Percentiles rank a stretch among this genome's conserved stretches.
These are phyloP conservation scores for Desmodus rotundus DNA, from an alignment of 2,113 vertebrate genomes.

Conservation along the genomic window DNA sequence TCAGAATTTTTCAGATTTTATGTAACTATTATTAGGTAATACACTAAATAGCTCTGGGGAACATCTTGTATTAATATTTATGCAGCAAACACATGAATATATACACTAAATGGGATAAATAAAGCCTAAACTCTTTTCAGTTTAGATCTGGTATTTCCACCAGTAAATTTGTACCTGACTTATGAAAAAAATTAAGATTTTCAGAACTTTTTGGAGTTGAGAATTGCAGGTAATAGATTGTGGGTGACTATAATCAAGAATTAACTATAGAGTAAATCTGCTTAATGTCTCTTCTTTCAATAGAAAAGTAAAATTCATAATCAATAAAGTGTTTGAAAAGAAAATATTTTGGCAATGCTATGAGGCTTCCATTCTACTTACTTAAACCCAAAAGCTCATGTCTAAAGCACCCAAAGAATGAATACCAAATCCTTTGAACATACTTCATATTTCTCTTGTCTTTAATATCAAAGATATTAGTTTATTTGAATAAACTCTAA, in stretches of 20 bases:
- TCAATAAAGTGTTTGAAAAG: neutral
- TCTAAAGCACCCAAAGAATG: neutral
- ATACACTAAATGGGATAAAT: neutral
- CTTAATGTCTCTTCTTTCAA: neutral
- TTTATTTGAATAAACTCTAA: neutral
- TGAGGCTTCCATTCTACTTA: neutral
- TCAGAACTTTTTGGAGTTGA: neutral
- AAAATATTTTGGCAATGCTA: neutral
- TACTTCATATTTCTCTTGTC: neutral
- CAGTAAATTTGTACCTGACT: neutral
- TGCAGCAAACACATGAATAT: neutral
- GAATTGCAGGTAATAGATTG: neutral
- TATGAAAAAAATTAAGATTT: neutral
- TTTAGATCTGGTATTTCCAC: neutral
- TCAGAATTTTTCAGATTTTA: neutral
- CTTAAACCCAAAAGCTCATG: neutral
- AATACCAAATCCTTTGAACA: neutral
- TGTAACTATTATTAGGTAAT: neutral
- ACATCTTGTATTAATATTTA: neutral
- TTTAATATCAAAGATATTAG: neutral
- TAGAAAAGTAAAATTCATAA: conserved; percentile 10
- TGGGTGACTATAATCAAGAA: neutral
- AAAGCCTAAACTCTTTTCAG: neutral
- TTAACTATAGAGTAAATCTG: neutral
- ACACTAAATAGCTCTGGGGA: neutral